phyloP scores from a whole-genome alignment of 2,888 invertebrate genomes.

The Meliscaeva auricollis region DNA sequence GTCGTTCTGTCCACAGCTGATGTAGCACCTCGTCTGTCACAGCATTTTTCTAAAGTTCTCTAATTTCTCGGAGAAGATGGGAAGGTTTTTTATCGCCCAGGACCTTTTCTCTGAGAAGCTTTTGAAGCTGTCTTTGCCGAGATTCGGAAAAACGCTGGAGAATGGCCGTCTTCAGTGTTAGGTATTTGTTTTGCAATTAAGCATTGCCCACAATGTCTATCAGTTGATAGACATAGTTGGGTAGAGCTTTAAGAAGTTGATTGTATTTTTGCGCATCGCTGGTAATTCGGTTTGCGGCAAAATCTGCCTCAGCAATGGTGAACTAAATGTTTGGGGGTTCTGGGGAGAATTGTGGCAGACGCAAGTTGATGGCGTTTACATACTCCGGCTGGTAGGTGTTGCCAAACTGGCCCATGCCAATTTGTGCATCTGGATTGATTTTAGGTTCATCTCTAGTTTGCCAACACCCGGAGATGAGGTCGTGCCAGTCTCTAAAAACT shows the following conservation, averaged over 20 bases:
- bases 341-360: background rate
- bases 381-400: background rate
- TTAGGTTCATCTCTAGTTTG: too few relatives aligned
- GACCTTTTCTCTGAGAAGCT: background rate
- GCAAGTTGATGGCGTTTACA: background rate
- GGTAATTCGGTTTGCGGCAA: background rate
- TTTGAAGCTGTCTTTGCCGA: slow-evolving; percentile 1
- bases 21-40: background rate
- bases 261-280: slow-evolving; percentile 13
- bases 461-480: too few relatives aligned
- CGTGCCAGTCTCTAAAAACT: too few relatives aligned
- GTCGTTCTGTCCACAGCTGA: background rate
- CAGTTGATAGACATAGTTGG: background rate
- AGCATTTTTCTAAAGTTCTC: background rate
- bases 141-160: background rate
- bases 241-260: background rate
- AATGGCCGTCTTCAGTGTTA: background rate
- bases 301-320: background rate
- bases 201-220: background rate
- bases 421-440: too few relatives aligned
- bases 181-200: background rate
- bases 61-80: background rate
- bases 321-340: background rate
- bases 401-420: too few relatives aligned
- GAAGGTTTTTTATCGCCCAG: background rate